Conservation (phyloP, 2,888 invertebrate species). For the Pachydiplax longipennis region DNA sequence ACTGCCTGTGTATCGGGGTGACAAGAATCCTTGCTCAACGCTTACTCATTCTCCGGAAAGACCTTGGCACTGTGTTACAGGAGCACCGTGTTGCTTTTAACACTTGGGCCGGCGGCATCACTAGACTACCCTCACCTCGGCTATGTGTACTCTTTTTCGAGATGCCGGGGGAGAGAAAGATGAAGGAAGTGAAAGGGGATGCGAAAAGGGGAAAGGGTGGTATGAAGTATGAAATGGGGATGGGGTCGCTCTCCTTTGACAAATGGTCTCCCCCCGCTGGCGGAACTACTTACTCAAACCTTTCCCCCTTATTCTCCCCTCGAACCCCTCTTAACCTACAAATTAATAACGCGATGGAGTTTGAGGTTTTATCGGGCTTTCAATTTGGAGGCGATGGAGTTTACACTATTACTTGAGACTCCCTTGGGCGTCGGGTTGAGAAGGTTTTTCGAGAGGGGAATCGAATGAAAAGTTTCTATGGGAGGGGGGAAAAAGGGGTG, state of each 20-base stretch:
- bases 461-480: background rate
- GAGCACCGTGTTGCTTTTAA: background rate
- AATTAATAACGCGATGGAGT: constrained; percentile 45
- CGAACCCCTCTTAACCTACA: constrained; percentile 35
- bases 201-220: background rate
- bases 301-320: background rate
- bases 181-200: background rate
- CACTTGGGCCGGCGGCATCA: background rate
- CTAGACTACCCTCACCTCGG: background rate
- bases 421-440: background rate
- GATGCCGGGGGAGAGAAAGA: background rate
- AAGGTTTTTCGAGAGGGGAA: background rate
- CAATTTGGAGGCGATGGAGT: constrained; percentile 43
- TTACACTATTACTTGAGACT: constrained; percentile 28
- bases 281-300: constrained; percentile 35
- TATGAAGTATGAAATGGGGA: background rate
- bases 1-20: background rate
- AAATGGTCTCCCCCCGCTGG: background rate
- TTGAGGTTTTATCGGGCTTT: constrained; percentile 45
- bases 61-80: background rate
- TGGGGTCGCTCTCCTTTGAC: constrained; percentile 42
- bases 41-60: background rate
- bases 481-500: background rate
- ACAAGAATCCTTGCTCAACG: background rate
- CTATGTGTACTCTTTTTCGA: background rate